Evolutionary conservation across 2,888 invertebrate species (phyloP), one percentile per base, ranked within the genome.

Genomic region (Agelastica alni): DNA sequence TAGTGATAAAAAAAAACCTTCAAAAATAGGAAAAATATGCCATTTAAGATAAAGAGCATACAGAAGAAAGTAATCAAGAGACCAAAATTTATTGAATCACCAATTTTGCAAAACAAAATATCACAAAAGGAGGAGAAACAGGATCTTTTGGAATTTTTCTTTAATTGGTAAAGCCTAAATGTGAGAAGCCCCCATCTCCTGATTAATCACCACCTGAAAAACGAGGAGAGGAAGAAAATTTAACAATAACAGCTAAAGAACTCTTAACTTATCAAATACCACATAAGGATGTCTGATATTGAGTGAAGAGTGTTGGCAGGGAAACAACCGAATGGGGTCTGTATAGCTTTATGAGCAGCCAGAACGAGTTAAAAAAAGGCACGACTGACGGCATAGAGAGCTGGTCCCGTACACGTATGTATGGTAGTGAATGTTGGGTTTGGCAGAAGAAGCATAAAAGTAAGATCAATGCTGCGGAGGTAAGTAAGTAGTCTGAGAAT

Each of bases 251-350:
- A 37, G 81, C 81, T 48, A 83, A 84, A 64, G 85, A 90, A 73
- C 75, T 93, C 28, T 76, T 81, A 48, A 77, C 79, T 26, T 89
- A 91, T 63, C 85, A 86, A 71, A 81, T 94, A 60, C 83, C 88
- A 2, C 76, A 78, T 39, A 85, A 84, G 70, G 89, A 93, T 72
- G n/a, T n/a, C n/a, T n/a, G n/a, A n/a, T n/a, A n/a, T n/a, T n/a
- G n/a, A n/a, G n/a, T n/a, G n/a, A n/a, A n/a, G n/a, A n/a, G n/a
- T n/a, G n/a, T n/a, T n/a, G n/a, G n/a, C n/a, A n/a, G n/a, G n/a
- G n/a, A n/a, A n/a, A n/a, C n/a, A n/a, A n/a, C n/a, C n/a, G n/a
- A n/a, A n/a, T n/a, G n/a, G n/a, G n/a, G n/a, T n/a, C n/a, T n/a
- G n/a, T n/a, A n/a, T n/a, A n/a, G n/a, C n/a, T n/a, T n/a, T n/a